Evolutionary conservation across 2,888 invertebrate genomes (phyloP).

Genomic region (Sthenelais limicola): DNA sequence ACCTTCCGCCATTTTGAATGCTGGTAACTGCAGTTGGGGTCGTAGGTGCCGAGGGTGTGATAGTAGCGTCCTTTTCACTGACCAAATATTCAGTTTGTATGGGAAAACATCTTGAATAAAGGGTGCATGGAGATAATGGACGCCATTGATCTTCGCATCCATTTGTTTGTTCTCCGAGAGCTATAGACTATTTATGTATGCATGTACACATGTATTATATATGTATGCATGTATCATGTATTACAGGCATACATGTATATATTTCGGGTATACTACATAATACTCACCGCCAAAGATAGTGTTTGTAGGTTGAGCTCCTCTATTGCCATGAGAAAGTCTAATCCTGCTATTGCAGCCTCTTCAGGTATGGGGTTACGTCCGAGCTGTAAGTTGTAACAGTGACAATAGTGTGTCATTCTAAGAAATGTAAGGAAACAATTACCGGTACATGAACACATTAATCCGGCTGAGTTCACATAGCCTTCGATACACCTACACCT

Average conservation of each 20-base stretch:
- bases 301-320: slow-evolving; percentile 37
- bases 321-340: slow-evolving; percentile 55
- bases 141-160: not conserved
- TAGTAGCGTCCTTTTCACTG: too few relatives aligned
- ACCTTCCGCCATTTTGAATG: too few relatives aligned
- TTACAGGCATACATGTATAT: too few relatives aligned
- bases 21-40: too few relatives aligned
- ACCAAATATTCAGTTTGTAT: not conserved
- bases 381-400: slow-evolving; percentile 57
- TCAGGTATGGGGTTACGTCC: slow-evolving; percentile 66
- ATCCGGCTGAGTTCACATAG: too few relatives aligned
- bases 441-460: too few relatives aligned
- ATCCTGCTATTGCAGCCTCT: slow-evolving; percentile 57
- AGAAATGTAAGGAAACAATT: too few relatives aligned
- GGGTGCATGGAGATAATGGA: not conserved
- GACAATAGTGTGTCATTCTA: too few relatives aligned
- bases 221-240: too few relatives aligned
- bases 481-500: too few relatives aligned
- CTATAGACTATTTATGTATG: not conserved
- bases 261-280: not conserved
- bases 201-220: too few relatives aligned
- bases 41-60: too few relatives aligned
- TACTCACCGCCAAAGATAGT: slow-evolving; percentile 45
- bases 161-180: not conserved
- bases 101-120: not conserved